Conservation (phyloP, 2,888 invertebrate species). For the Eupithecia exiguata region DNA sequence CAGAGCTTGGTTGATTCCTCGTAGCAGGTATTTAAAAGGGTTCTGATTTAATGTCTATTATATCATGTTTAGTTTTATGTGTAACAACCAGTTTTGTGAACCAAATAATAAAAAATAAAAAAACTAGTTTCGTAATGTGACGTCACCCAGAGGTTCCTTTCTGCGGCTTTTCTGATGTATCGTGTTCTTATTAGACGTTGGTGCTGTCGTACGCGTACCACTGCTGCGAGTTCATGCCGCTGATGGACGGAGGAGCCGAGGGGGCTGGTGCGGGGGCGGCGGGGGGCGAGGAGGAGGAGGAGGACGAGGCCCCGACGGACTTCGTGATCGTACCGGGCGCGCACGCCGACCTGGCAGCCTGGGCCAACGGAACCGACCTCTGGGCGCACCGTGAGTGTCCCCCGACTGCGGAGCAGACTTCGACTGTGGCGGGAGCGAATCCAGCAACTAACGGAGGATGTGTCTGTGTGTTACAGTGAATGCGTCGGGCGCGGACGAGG, state of each 20-base stretch:
- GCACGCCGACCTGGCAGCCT: conserved; percentile 85
- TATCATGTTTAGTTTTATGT: no score
- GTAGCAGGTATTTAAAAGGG: no score
- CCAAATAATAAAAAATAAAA: no score
- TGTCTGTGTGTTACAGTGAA: conserved; percentile 56
- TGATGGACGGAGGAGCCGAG: conserved; percentile 85
- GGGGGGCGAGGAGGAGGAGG: conserved; percentile 74
- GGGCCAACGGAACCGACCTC: conserved; percentile 92
- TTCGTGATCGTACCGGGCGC: conserved; percentile 71
- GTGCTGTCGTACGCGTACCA: conserved; percentile 97
- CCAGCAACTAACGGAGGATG: background rate
- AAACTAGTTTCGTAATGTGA: no score
- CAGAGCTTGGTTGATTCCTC: no score
- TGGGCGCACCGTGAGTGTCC: conserved; percentile 91
- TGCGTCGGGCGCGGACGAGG: conserved; percentile 54
- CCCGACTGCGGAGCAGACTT: background rate
- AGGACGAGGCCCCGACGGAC: conserved; percentile 69
- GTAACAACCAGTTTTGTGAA: no score
- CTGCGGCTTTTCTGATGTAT: no score
- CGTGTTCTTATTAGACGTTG: conserved; percentile 83
- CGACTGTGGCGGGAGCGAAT: conserved; percentile 30
- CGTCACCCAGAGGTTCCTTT: no score
- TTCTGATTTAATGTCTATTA: no score
- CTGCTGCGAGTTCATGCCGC: conserved; percentile 94
- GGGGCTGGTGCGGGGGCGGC: conserved; percentile 83